phyloP scores from a whole-genome alignment of 1,140 invertebrate genomes.

The Scaptomyza pallida region DNA sequence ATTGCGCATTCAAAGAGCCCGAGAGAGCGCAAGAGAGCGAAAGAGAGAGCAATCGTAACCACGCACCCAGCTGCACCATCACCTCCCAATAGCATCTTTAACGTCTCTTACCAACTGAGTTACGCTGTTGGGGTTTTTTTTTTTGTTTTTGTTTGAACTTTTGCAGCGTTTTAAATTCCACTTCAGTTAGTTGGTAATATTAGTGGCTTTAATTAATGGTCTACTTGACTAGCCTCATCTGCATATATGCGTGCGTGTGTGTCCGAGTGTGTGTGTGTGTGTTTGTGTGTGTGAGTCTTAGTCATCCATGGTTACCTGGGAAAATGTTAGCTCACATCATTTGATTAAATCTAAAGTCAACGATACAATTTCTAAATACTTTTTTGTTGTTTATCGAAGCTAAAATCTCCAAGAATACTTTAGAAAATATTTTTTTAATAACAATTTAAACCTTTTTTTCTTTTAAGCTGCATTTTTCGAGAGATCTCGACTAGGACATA shows the following conservation, averaged over 20 bases:
- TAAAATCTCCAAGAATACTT: too few relatives aligned
- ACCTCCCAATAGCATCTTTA: too few relatives aligned
- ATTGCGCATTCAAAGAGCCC: slow-evolving; percentile 53
- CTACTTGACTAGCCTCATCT: slow-evolving; percentile 22
- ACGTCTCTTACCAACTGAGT: slow-evolving; percentile 47
- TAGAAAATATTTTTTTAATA: too few relatives aligned
- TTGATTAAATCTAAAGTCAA: too few relatives aligned
- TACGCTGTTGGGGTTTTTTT: slow-evolving; percentile 66
- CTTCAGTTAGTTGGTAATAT: slow-evolving; percentile 69
- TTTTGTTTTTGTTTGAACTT: slow-evolving; percentile 64
- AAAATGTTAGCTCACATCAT: too few relatives aligned
- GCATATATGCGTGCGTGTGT: slow-evolving; percentile 2
- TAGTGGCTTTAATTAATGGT: slow-evolving; percentile 76
- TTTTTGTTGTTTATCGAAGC: too few relatives aligned
- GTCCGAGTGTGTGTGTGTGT: slow-evolving; percentile 17
- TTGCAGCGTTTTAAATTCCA: slow-evolving; percentile 43
- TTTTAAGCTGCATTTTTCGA: too few relatives aligned
- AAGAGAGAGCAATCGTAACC: not conserved
- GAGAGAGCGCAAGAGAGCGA: too few relatives aligned
- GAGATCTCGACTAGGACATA: too few relatives aligned
- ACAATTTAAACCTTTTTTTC: too few relatives aligned
- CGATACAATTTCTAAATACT: too few relatives aligned
- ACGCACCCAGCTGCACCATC: not conserved
- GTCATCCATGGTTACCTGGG: too few relatives aligned
- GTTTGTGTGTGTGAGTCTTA: slow-evolving; percentile 1